phyloP scores from a whole-genome alignment of 2,888 invertebrate genomes.

The Eupsilia transversa region DNA sequence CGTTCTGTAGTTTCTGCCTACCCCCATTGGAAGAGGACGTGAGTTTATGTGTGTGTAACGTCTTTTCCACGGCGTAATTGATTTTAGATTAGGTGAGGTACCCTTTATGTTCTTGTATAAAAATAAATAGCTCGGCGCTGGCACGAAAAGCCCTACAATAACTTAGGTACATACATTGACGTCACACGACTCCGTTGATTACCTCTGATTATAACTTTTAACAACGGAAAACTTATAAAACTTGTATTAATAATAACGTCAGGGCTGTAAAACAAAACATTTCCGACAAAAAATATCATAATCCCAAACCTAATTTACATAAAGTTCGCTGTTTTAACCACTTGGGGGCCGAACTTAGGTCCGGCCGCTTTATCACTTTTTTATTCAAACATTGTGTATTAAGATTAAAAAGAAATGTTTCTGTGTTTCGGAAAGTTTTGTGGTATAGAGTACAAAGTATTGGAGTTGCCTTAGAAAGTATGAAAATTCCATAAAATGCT shows the following conservation, averaged over 20 bases:
- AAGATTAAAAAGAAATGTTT: slow-evolving; percentile 58
- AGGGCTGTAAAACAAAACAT: slow-evolving; percentile 67
- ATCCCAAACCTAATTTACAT: slow-evolving; percentile 74
- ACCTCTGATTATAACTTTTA: slow-evolving; percentile 15
- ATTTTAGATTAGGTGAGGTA: slow-evolving; percentile 5
- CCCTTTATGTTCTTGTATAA: neutral
- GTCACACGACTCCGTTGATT: slow-evolving; percentile 21
- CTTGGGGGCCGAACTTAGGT: slow-evolving; percentile 62
- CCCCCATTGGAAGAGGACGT: no score
- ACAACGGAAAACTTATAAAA: slow-evolving; percentile 38
- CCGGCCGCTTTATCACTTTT: slow-evolving; percentile 70
- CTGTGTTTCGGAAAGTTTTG: slow-evolving; percentile 32
- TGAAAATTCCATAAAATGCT: slow-evolving; percentile 20
- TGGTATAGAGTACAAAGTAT: neutral
- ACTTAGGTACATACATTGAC: slow-evolving; percentile 22
- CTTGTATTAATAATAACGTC: slow-evolving; percentile 54
- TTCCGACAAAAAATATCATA: slow-evolving; percentile 71
- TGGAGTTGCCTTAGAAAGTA: slow-evolving; percentile 2
- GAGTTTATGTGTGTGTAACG: no score
- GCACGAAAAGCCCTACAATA: neutral
- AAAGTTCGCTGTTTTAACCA: slow-evolving; percentile 61
- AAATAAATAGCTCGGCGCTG: neutral
- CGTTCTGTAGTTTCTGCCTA: no score
- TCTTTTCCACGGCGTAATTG: neutral
- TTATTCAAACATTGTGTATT: slow-evolving; percentile 48